These are phyloP conservation scores for Paraplagusia blochii DNA, from an alignment of 2,113 vertebrate species.

Conservation along the genomic window DNA sequence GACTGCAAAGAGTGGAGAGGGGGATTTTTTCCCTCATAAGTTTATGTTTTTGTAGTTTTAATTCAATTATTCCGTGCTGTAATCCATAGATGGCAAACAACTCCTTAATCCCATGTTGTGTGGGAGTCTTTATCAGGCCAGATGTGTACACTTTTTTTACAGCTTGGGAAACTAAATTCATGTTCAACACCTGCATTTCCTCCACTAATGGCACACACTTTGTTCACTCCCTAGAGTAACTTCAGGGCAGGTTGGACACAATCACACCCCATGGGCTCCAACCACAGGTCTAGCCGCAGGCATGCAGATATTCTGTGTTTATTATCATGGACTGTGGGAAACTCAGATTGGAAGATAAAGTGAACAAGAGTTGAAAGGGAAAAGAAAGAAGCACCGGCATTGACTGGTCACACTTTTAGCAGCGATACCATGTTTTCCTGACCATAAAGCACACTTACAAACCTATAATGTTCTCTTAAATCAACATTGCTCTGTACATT, in stretches of 20 bases:
- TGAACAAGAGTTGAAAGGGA: too few relatives aligned
- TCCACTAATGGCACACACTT: constrained; percentile 59
- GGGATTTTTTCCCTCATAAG: too few relatives aligned
- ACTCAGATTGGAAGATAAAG: background rate
- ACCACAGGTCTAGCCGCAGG: constrained; percentile 24
- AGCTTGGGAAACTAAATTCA: constrained; percentile 55
- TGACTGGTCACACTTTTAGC: too few relatives aligned
- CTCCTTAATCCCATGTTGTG: constrained; percentile 38
- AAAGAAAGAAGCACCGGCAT: too few relatives aligned
- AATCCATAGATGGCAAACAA: constrained; percentile 49
- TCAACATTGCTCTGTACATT: too few relatives aligned
- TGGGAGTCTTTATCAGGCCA: constrained; percentile 63
- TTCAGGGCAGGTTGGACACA: constrained; percentile 44
- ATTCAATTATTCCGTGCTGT: constrained; percentile 40
- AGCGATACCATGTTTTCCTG: too few relatives aligned
- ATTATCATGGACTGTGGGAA: constrained; percentile 41
- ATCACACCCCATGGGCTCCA: constrained; percentile 35
- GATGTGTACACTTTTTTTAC: constrained; percentile 66
- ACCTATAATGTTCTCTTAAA: too few relatives aligned
- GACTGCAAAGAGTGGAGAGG: background rate
- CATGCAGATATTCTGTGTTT: constrained; percentile 55
- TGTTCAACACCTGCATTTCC: constrained; percentile 67
- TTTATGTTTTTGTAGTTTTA: constrained; percentile 29
- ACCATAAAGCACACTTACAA: too few relatives aligned
- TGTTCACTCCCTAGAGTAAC: constrained; percentile 54